Evolutionary conservation across 1,140 invertebrate genomes (phyloP).

Genomic region (Drosophila guanche): DNA sequence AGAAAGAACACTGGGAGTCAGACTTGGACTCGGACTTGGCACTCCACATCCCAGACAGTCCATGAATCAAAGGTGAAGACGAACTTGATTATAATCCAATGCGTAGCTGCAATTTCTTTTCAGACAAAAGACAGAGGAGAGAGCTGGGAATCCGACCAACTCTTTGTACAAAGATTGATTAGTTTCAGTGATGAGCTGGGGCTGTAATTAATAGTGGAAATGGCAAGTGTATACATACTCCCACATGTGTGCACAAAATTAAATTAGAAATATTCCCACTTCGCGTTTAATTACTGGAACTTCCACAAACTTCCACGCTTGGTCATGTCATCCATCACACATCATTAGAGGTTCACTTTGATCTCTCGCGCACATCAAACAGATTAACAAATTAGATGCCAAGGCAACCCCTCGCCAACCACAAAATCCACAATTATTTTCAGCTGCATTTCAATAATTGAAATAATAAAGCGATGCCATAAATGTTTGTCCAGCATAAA

Average conservation of each 20-base stretch:
- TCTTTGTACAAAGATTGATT: too few relatives aligned
- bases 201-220: too few relatives aligned
- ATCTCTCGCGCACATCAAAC: constrained; percentile 1
- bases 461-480: constrained; percentile 5
- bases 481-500: constrained; percentile 46
- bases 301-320: too few relatives aligned
- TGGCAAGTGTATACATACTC: too few relatives aligned
- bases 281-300: too few relatives aligned
- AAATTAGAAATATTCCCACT: too few relatives aligned
- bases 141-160: too few relatives aligned
- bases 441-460: constrained; percentile 30
- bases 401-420: constrained; percentile 5
- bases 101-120: constrained; percentile 3
- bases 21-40: neutral
- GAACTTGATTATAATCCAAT: constrained; percentile 22
- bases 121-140: neutral
- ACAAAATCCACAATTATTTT: constrained; percentile 27
- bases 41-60: neutral
- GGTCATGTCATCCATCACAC: neutral
- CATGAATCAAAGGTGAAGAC: constrained; percentile 1
- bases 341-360: neutral
- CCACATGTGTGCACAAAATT: neutral
- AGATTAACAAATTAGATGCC: constrained; percentile 10
- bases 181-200: too few relatives aligned
- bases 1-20: constrained; percentile 26